A percentile compares a stretch with the other conserved stretches of the same genome.
phyloP scores from a whole-genome alignment of 2,888 invertebrate species.

The Petrolisthes cinctipes region DNA sequence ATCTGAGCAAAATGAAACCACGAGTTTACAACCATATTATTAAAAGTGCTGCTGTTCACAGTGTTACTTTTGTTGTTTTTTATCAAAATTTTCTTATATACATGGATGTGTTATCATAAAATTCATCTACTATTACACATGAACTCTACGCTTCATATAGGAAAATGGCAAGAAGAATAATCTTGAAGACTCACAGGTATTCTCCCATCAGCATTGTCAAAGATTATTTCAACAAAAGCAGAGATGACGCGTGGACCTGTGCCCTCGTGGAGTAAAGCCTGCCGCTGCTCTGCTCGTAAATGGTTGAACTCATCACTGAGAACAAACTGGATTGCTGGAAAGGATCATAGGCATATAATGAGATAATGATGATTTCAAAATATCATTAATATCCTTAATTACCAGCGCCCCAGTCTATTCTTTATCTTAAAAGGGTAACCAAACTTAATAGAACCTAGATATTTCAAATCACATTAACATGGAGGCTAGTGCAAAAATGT shows the following conservation, averaged over 20 bases:
- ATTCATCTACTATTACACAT: neutral
- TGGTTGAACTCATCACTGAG: conserved; percentile 99
- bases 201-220: conserved; percentile 96
- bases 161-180: neutral
- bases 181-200: conserved; percentile 80
- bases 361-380: neutral
- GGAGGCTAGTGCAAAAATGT: no score
- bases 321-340: conserved; percentile 95
- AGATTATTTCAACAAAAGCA: conserved; percentile 98
- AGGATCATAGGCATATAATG: neutral
- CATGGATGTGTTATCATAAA: neutral
- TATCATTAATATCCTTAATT: neutral
- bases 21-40: no score
- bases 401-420: no score
- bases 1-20: no score
- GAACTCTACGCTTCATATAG: neutral
- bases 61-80: no score
- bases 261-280: conserved; percentile 96
- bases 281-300: conserved; percentile 93
- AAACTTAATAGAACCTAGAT: no score
- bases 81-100: neutral
- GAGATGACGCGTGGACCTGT: conserved; percentile 96
- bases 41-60: no score
- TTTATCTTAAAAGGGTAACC: no score
- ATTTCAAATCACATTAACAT: no score